Evolutionary conservation across 2,113 vertebrate species (phyloP).

Genomic region (Serinus canaria): DNA sequence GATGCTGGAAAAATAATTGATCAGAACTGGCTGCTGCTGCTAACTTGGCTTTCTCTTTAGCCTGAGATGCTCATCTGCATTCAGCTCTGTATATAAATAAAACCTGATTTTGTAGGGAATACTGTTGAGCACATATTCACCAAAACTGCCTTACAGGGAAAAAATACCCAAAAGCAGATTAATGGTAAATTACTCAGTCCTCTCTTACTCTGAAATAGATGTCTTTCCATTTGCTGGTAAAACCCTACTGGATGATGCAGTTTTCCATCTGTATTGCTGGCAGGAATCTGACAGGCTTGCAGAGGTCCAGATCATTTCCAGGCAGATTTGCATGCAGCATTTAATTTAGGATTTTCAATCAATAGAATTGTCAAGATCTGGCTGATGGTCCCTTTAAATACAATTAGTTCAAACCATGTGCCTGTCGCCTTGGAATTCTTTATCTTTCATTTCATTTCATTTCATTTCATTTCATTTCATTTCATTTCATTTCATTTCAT

Average conservation of each 20-base stretch:
- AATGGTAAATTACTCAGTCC: neutral
- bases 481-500: no score
- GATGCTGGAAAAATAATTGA: constrained; percentile 14
- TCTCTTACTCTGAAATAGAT: neutral
- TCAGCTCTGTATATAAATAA: neutral
- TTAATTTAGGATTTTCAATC: constrained; percentile 42
- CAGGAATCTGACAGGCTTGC: neutral
- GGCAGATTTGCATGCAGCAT: neutral
- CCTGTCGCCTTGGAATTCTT: neutral
- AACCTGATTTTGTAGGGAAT: neutral
- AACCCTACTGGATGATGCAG: neutral
- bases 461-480: neutral
- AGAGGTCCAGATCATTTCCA: neutral
- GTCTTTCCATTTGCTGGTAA: neutral
- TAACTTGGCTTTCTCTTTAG: neutral
- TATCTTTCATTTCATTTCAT: neutral
- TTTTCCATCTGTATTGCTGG: constrained; percentile 13
- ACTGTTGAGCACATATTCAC: neutral
- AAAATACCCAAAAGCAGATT: neutral
- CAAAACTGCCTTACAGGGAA: neutral
- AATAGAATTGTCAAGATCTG: constrained; percentile 26
- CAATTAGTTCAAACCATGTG: neutral
- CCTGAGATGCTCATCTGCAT: neutral
- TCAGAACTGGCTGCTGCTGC: neutral
- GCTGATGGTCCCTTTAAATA: neutral